Conservation (phyloP, 2,888 invertebrate species). For the Allophyes oxyacanthae region DNA sequence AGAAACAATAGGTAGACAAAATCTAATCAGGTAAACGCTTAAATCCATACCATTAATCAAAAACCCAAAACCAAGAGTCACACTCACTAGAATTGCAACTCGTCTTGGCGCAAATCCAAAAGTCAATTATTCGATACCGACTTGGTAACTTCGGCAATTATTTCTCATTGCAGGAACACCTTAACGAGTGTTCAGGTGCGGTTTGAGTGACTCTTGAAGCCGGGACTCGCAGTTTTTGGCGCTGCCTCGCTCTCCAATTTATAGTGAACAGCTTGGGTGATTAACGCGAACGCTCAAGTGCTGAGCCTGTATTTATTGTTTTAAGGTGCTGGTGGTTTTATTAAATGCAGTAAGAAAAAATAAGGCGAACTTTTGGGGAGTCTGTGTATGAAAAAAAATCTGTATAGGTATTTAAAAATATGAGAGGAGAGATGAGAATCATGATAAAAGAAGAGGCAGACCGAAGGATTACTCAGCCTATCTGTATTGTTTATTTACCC, state of each 20-base stretch:
- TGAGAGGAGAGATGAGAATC: no score
- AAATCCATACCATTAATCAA: constrained; percentile 36
- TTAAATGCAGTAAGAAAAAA: background rate
- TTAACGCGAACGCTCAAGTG: constrained; percentile 54
- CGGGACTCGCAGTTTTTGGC: constrained; percentile 75
- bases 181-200: constrained; percentile 77
- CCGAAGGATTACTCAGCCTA: no score
- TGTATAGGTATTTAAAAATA: no score
- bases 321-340: constrained; percentile 26
- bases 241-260: constrained; percentile 74
- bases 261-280: constrained; percentile 66
- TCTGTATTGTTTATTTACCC: no score
- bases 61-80: constrained; percentile 21
- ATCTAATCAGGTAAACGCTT: constrained; percentile 11
- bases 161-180: constrained; percentile 81
- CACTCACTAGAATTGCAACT: constrained; percentile 33
- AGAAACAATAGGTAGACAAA: background rate
- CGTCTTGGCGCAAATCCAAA: constrained; percentile 80
- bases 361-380: no score
- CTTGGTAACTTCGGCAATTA: constrained; percentile 79
- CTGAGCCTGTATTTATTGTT: constrained; percentile 45
- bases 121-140: constrained; percentile 81
- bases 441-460: no score
- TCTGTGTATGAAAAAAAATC: no score
- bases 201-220: constrained; percentile 77